phyloP scores from a whole-genome alignment of 1,140 invertebrate species.

The Nasonia giraulti region DNA sequence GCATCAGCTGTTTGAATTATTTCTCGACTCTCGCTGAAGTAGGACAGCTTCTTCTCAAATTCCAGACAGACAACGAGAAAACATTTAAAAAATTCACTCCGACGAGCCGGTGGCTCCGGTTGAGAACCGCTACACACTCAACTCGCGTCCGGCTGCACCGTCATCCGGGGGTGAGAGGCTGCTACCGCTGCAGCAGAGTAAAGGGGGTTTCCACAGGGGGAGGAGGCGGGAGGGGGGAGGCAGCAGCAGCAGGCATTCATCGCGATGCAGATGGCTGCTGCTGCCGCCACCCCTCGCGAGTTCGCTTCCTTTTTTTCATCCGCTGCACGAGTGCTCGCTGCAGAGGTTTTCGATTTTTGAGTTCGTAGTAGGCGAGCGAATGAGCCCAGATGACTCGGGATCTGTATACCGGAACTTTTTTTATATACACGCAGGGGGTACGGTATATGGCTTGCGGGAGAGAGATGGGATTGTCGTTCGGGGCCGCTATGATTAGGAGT shows the following conservation, averaged over 20 bases:
- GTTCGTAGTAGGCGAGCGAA: not conserved
- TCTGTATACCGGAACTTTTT: not conserved
- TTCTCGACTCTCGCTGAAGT: not conserved
- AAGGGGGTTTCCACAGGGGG: slow-evolving; percentile 60
- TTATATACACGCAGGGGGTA: not conserved
- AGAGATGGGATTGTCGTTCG: not conserved
- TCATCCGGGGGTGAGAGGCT: slow-evolving; percentile 19
- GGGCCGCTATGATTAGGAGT: not conserved
- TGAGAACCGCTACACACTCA: slow-evolving; percentile 16
- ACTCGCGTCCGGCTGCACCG: not conserved
- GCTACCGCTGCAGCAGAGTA: slow-evolving; percentile 58
- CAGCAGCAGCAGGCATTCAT: slow-evolving; percentile 67
- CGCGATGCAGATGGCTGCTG: slow-evolving; percentile 72
- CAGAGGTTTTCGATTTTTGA: not conserved
- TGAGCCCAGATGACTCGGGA: not conserved
- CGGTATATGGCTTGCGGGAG: not conserved
- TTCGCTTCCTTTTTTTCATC: slow-evolving; percentile 52
- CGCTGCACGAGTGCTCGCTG: slow-evolving; percentile 20
- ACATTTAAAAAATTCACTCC: not conserved
- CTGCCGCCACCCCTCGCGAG: slow-evolving; percentile 63
- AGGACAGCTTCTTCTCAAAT: not conserved
- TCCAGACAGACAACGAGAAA: not conserved
- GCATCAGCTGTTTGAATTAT: no score
- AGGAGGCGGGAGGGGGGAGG: slow-evolving; percentile 33
- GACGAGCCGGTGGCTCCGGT: not conserved